These are phyloP conservation scores for Mandrillus leucophaeus DNA, from an alignment of 2,113 vertebrate genomes.

Conservation along the genomic window DNA sequence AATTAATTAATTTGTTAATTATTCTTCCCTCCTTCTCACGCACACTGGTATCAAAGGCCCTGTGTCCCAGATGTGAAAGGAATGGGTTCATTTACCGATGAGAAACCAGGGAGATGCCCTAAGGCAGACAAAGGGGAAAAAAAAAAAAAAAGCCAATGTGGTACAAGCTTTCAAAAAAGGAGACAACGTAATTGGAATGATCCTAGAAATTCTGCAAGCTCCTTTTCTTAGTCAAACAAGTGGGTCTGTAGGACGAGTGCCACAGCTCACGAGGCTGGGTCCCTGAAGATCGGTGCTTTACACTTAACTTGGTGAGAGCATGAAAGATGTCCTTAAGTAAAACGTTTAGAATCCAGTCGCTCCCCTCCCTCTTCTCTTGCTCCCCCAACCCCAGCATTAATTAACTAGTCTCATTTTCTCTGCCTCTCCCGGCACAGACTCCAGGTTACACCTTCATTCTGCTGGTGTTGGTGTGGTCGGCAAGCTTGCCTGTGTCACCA, in stretches of 20 bases:
- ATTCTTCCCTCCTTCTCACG: background rate
- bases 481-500: background rate
- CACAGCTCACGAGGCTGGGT: background rate
- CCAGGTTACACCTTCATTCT: background rate
- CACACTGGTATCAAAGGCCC: conserved; percentile 29
- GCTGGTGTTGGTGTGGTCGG: accelerated
- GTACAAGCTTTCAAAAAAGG: background rate
- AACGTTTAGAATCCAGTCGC: accelerated
- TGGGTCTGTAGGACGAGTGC: background rate
- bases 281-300: background rate
- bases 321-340: background rate
- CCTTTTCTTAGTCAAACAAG: background rate
- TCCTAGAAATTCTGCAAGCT: background rate
- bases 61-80: background rate
- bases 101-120: conserved; percentile 40
- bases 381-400: too few species aligned
- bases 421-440: background rate
- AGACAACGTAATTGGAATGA: background rate
- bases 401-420: background rate
- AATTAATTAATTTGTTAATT: conserved; percentile 59
- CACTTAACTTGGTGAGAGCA: accelerated
- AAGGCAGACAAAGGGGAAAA: background rate
- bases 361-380: background rate
- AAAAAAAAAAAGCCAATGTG: background rate
- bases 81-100: background rate